phyloP scores from a whole-genome alignment of 2,888 invertebrate genomes.

The Orthosia incerta region DNA sequence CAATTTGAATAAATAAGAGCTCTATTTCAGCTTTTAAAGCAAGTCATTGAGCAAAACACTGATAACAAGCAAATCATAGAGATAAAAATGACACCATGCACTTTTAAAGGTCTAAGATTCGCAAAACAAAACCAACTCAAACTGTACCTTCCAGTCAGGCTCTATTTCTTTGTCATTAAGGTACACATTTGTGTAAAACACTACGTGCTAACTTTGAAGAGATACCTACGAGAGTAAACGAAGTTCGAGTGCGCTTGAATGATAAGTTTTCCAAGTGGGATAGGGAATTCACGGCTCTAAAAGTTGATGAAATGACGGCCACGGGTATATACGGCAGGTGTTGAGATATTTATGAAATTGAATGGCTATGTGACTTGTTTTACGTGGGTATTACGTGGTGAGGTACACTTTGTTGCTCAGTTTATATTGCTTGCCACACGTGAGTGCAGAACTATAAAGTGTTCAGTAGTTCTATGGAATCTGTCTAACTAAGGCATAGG shows the following conservation, averaged over 20 bases:
- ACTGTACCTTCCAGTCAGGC: slow-evolving; percentile 68
- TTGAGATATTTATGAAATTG: slow-evolving; percentile 53
- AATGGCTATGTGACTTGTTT: slow-evolving; percentile 31
- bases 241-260: slow-evolving; percentile 85
- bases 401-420: not conserved
- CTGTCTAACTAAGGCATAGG: not conserved
- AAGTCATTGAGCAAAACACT: slow-evolving; percentile 6
- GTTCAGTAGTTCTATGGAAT: not conserved
- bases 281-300: slow-evolving; percentile 75
- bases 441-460: not conserved
- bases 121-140: slow-evolving; percentile 19
- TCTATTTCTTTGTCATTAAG: slow-evolving; percentile 76
- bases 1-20: slow-evolving; percentile 8
- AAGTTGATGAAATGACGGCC: slow-evolving; percentile 79
- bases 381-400: slow-evolving; percentile 13
- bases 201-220: slow-evolving; percentile 86
- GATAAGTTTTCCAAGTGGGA: slow-evolving; percentile 84
- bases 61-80: slow-evolving; percentile 34
- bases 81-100: slow-evolving; percentile 39
- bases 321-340: slow-evolving; percentile 43
- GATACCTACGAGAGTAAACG: slow-evolving; percentile 85
- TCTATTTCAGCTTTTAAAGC: not conserved
- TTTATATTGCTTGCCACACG: not conserved
- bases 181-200: slow-evolving; percentile 88
- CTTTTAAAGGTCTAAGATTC: slow-evolving; percentile 36